Conservation (phyloP, 2,797 vertebrate genomes). For the Sebastes wilsoni region DNA sequence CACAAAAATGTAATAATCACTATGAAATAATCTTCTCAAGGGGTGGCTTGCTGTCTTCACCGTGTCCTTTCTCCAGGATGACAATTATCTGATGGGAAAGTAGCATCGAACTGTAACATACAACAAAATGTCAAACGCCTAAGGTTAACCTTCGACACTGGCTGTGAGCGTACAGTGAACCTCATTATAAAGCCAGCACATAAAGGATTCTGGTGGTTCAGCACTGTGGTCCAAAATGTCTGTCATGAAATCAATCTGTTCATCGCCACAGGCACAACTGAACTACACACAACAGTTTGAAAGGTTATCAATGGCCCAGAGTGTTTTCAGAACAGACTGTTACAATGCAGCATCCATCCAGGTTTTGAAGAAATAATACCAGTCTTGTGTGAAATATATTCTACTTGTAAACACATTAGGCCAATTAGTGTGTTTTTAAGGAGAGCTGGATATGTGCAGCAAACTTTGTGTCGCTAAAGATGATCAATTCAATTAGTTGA, state of each 20-base stretch:
- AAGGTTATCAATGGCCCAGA: neutral
- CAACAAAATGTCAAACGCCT: neutral
- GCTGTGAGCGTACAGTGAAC: neutral
- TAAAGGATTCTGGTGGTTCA: neutral
- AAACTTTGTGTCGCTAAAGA: neutral
- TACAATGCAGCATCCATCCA: neutral
- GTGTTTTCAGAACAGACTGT: neutral
- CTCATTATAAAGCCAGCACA: neutral
- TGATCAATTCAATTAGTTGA: neutral
- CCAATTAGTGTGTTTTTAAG: neutral
- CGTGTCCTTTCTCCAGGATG: neutral
- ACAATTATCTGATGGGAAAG: neutral
- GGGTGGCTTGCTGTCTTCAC: neutral
- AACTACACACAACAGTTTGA: neutral
- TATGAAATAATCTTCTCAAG: conserved; percentile 23
- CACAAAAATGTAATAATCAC: conserved; percentile 34
- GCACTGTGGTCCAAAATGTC: neutral
- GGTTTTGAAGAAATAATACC: neutral
- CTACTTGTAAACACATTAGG: neutral
- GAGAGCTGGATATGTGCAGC: neutral
- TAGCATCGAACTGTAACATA: neutral
- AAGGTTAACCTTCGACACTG: neutral
- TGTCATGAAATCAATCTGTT: neutral
- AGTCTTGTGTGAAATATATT: neutral
- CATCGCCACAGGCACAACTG: neutral